phyloP scores from a whole-genome alignment of 64 coral and sea anemone species.

The Montipora efflorescens region DNA sequence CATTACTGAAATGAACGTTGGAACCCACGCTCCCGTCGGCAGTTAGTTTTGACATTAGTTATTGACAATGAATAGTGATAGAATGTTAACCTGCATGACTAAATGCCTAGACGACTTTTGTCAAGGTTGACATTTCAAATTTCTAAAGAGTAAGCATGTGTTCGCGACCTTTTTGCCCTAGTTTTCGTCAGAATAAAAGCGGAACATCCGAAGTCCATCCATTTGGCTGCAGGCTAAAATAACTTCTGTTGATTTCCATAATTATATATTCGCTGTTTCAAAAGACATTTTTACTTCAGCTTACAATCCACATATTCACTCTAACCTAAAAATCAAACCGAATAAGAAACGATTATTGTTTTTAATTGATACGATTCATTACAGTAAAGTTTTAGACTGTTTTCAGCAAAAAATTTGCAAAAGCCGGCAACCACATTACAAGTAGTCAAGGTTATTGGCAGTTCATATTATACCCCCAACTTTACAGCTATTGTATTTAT shows the following conservation, averaged over 20 bases:
- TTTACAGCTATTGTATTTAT: neutral
- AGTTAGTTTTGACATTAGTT: no score
- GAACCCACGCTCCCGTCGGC: neutral
- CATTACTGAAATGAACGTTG: neutral
- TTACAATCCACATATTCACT: neutral
- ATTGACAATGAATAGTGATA: neutral
- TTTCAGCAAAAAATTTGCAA: neutral
- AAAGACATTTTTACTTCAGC: neutral
- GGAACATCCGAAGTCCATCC: neutral
- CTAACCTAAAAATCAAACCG: neutral
- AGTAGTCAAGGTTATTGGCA: neutral
- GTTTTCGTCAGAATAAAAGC: neutral
- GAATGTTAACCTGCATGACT: neutral
- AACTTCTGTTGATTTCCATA: neutral
- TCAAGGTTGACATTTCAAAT: no score
- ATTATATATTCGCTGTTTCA: neutral
- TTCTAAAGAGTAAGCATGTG: neutral
- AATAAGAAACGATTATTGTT: neutral
- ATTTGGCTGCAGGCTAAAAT: neutral
- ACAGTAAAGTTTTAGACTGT: neutral
- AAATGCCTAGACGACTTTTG: neutral
- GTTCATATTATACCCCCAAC: neutral
- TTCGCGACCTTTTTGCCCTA: neutral
- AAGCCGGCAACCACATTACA: neutral
- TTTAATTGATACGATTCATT: neutral